phyloP scores from a whole-genome alignment of 64 coral and sea anemone genomes.

The Stylophora pistillata region DNA sequence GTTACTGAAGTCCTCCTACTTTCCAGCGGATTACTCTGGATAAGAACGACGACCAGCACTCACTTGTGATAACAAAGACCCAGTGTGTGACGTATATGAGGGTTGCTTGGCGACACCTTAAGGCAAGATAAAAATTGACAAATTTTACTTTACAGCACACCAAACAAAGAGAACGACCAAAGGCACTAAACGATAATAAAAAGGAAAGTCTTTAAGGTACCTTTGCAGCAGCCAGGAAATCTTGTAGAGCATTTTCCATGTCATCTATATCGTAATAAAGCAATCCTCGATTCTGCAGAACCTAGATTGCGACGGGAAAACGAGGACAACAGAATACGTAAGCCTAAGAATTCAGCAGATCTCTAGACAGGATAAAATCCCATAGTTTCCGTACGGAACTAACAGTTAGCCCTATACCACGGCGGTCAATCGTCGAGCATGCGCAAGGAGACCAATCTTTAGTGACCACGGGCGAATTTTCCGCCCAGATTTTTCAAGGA shows the following conservation, averaged over 20 bases:
- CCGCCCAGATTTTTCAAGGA: neutral
- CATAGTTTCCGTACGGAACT: too few species aligned
- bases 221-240: constrained; percentile 83
- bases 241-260: constrained; percentile 86
- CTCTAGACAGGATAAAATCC: too few species aligned
- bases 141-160: neutral
- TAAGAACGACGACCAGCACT: neutral
- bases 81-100: constrained; percentile 88
- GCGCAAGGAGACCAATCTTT: too few species aligned
- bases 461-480: too few species aligned
- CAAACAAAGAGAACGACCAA: neutral
- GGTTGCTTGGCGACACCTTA: constrained; percentile 74
- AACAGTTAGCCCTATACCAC: too few species aligned
- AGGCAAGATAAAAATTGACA: neutral
- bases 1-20: too few species aligned
- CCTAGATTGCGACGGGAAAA: constrained; percentile 18
- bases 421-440: too few species aligned
- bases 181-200: neutral
- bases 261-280: constrained; percentile 91
- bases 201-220: constrained; percentile 5
- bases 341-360: too few species aligned
- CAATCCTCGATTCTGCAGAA: constrained; percentile 97
- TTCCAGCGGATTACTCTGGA: too few species aligned
- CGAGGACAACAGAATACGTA: neutral
- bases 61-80: constrained; percentile 97